These are phyloP conservation scores for Ceratina australensis DNA, from an alignment of 1,140 invertebrate species.

Conservation along the genomic window DNA sequence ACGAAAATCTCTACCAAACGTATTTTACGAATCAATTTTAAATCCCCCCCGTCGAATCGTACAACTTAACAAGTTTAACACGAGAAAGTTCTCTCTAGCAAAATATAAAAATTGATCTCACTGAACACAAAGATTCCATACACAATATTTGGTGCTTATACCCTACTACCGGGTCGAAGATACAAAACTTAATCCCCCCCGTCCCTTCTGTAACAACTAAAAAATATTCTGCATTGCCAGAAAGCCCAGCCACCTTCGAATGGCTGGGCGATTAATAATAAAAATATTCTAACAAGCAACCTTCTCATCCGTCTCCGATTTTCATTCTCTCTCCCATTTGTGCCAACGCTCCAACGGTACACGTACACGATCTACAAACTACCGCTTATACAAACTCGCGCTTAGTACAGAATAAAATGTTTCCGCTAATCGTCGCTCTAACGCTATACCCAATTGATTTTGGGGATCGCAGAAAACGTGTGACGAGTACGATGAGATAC, in stretches of 20 bases:
- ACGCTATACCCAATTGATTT: too few species aligned
- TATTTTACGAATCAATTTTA: neutral
- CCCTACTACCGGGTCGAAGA: constrained; percentile 40
- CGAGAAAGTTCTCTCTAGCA: constrained; percentile 9
- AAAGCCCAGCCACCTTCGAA: neutral
- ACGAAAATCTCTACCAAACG: neutral
- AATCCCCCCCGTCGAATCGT: neutral
- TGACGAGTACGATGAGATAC: constrained; percentile 11
- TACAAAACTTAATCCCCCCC: constrained; percentile 23
- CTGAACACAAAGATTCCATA: constrained; percentile 54
- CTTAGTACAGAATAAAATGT: constrained; percentile 18
- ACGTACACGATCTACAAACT: constrained; percentile 15
- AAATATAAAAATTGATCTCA: constrained; percentile 50
- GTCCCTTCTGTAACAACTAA: neutral
- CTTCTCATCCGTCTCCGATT: neutral
- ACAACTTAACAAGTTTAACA: constrained; percentile 29
- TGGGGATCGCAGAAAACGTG: neutral
- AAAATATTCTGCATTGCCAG: constrained; percentile 14
- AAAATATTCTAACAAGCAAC: constrained; percentile 33
- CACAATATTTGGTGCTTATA: constrained; percentile 55
- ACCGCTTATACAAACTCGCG: constrained; percentile 23
- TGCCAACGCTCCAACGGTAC: constrained; percentile 21
- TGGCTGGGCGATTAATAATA: neutral
- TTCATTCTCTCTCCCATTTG: constrained; percentile 4
- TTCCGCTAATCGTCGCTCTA: neutral